Percentiles rank a stretch among this genome's conserved stretches.
Conservation (phyloP, 2,888 invertebrate genomes). For the Ecliptopera silaceata region DNA sequence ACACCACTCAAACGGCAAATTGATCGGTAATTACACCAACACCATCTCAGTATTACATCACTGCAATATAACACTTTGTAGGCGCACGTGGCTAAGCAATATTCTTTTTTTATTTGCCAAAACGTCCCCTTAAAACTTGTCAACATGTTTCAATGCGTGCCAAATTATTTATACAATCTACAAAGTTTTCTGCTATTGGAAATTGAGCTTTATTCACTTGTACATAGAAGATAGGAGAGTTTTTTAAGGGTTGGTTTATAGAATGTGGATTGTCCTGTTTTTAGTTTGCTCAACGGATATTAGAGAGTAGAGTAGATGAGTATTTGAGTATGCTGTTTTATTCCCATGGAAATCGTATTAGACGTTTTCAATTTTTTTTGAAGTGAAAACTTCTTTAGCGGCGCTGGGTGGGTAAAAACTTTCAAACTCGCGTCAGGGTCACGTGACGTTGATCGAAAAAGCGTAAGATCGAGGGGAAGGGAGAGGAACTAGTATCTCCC, state of each 20-base stretch:
- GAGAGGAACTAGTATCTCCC: too few species aligned
- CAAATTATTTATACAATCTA: slow-evolving; percentile 8
- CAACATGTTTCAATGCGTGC: slow-evolving; percentile 67
- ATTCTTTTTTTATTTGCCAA: slow-evolving; percentile 80
- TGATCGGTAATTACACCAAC: slow-evolving; percentile 73
- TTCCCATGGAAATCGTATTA: slow-evolving; percentile 42
- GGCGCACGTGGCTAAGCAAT: slow-evolving; percentile 68
- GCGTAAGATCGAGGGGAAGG: too few species aligned
- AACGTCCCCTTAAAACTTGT: slow-evolving; percentile 72
- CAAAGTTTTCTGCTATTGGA: background rate
- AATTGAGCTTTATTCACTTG: background rate
- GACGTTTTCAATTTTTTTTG: slow-evolving; percentile 28
- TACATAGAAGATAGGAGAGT: background rate
- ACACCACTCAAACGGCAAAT: slow-evolving; percentile 56
- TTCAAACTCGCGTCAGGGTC: too few species aligned
- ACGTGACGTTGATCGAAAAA: too few species aligned
- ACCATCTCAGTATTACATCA: slow-evolving; percentile 70
- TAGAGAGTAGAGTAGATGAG: slow-evolving; percentile 35
- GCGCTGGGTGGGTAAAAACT: too few species aligned
- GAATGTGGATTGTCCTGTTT: slow-evolving; percentile 22
- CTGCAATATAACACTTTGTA: slow-evolving; percentile 44
- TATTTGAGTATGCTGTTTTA: slow-evolving; percentile 39
- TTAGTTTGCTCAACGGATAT: slow-evolving; percentile 44
- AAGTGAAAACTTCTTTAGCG: too few species aligned
- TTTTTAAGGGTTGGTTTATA: slow-evolving; percentile 9